phyloP scores from a whole-genome alignment of 2,797 vertebrate genomes.

The Chelon auratus region DNA sequence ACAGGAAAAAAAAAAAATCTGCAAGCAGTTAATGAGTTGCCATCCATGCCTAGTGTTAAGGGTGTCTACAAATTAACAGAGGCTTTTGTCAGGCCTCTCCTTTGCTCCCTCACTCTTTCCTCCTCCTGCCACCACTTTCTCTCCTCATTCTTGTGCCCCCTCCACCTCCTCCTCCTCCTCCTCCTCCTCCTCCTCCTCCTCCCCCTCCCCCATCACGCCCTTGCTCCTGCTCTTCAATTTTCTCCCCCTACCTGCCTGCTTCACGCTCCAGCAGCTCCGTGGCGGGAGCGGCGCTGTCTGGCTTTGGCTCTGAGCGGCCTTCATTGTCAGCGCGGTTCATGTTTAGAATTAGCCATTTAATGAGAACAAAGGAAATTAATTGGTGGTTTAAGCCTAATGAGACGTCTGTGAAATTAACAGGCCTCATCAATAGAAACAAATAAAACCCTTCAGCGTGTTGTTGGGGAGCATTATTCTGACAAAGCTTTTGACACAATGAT shows the following conservation, averaged over 20 bases:
- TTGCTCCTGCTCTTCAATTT: conserved; percentile 69
- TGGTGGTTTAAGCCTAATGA: conserved; percentile 98
- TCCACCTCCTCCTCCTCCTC: background rate
- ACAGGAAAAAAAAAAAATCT: conserved; percentile 62
- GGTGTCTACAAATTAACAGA: conserved; percentile 79
- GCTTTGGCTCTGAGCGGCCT: conserved; percentile 67
- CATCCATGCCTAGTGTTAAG: conserved; percentile 70
- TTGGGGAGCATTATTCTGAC: conserved; percentile 88
- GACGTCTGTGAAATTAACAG: conserved; percentile 94
- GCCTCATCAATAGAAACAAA: conserved; percentile 96
- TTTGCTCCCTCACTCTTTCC: conserved; percentile 48
- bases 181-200: conserved; percentile 5
- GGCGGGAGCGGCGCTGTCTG: conserved; percentile 71
- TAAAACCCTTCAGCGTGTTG: conserved; percentile 89
- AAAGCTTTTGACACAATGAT: conserved; percentile 90
- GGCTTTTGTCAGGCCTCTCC: conserved; percentile 76
- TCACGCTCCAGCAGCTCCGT: conserved; percentile 78
- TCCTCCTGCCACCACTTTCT: conserved; percentile 57
- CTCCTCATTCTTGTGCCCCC: conserved; percentile 23
- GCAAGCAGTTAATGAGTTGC: conserved; percentile 76
- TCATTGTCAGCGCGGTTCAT: conserved; percentile 86
- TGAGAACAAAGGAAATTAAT: conserved; percentile 98
- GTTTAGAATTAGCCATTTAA: conserved; percentile 96
- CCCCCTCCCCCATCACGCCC: conserved; percentile 29
- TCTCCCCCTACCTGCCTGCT: conserved; percentile 79